A percentile compares a stretch with the other conserved stretches of the same genome.
These are phyloP conservation scores for Oasisia sp. DNA, from an alignment of 2,888 invertebrate species.

Conservation along the genomic window DNA sequence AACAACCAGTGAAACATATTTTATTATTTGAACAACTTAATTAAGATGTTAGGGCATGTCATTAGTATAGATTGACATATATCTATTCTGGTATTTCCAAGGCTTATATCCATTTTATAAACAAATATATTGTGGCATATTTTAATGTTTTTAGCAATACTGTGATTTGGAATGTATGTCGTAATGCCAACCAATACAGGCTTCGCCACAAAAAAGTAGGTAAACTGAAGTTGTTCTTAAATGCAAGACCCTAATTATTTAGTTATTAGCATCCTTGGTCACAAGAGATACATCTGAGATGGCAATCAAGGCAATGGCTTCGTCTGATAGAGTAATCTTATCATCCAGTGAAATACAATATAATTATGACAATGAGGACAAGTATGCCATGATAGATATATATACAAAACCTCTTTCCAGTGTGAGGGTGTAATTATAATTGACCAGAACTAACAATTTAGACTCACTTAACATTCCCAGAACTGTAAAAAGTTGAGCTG, in stretches of 20 bases:
- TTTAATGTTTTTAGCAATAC: not conserved
- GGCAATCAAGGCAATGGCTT: not conserved
- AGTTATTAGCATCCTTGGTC: not conserved
- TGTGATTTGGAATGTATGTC: not conserved
- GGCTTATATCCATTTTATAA: not conserved
- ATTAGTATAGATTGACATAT: not conserved
- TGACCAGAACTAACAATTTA: constrained; percentile 2
- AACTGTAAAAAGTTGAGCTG: not conserved
- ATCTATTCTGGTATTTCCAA: not conserved
- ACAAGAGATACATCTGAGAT: not conserved
- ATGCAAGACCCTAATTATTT: not conserved
- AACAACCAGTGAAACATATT: not conserved
- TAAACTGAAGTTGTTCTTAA: not conserved
- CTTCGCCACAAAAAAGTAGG: not conserved
- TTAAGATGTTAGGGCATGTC: not conserved
- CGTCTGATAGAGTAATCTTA: not conserved
- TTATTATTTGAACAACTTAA: not conserved
- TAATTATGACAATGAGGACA: not conserved
- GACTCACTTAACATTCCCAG: not conserved
- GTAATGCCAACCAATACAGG: not conserved
- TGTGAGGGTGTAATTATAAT: not conserved
- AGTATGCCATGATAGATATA: not conserved
- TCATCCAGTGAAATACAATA: not conserved
- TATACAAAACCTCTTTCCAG: not conserved
- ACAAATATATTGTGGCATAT: not conserved